Evolutionary conservation across 2,113 vertebrate genomes (phyloP).

Genomic region (Motacilla tschutschensis): DNA sequence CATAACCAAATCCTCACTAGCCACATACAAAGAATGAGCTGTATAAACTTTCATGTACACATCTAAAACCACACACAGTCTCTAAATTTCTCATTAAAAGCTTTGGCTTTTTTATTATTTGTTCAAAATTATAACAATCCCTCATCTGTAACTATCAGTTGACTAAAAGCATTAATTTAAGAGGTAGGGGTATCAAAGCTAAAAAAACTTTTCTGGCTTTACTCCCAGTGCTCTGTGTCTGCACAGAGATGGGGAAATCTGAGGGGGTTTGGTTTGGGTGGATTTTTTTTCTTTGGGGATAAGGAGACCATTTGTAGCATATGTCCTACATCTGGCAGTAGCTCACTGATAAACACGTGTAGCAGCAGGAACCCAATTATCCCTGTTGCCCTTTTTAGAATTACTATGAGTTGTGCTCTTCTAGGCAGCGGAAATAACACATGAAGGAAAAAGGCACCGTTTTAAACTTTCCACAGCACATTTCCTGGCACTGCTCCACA

Average conservation of each 20-base stretch:
- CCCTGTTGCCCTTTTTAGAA: constrained; percentile 23
- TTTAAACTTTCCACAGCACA: background rate
- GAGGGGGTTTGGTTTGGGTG: background rate
- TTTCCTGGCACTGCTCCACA: background rate
- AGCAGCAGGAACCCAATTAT: constrained; percentile 55
- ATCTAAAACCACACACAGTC: background rate
- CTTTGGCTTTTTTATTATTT: background rate
- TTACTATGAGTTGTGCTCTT: constrained; percentile 27
- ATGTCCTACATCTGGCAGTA: constrained; percentile 53
- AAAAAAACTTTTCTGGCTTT: background rate
- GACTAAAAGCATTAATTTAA: background rate
- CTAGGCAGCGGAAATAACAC: constrained; percentile 26
- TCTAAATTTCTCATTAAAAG: background rate
- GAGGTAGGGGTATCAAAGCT: background rate
- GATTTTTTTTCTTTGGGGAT: constrained; percentile 13
- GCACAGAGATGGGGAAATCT: background rate
- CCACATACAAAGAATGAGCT: background rate
- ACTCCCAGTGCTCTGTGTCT: background rate
- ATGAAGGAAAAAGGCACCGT: background rate
- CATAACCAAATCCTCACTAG: background rate
- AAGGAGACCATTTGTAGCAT: constrained; percentile 26
- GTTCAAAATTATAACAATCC: background rate
- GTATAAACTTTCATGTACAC: background rate
- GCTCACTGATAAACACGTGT: constrained; percentile 42
- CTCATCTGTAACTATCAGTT: background rate